These are phyloP conservation scores for Anhinga rufa DNA, from an alignment of 2,113 vertebrate species.

Conservation along the genomic window DNA sequence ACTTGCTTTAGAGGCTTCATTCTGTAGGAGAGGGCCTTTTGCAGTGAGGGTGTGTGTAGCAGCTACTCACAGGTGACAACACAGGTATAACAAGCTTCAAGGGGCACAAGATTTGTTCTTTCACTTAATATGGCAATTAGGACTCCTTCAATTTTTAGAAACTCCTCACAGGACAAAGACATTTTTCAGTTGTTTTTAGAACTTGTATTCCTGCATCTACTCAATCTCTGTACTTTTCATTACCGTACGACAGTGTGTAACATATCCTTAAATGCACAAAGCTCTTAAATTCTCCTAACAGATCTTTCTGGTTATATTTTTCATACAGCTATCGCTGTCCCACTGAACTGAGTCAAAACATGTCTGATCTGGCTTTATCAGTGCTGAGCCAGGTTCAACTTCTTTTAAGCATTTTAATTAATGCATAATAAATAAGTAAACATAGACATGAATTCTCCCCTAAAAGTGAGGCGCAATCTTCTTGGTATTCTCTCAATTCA, in stretches of 20 bases:
- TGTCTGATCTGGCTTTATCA: not conserved
- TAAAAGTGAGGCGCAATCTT: not conserved
- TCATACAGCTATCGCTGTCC: not conserved
- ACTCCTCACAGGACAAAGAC: not conserved
- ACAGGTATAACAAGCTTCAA: not conserved
- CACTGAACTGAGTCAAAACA: not conserved
- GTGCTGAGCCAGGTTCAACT: not conserved
- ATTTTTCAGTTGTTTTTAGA: not conserved
- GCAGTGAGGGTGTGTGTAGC: fast-evolving
- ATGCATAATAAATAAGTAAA: not conserved
- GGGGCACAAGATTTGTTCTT: not conserved
- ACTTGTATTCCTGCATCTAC: not conserved
- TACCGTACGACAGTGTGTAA: fast-evolving
- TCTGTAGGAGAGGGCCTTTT: not conserved
- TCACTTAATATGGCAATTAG: not conserved
- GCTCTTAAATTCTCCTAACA: not conserved
- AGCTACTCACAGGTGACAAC: not conserved
- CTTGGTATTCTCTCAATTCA: not conserved
- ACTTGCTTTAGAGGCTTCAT: not conserved
- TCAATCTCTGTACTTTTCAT: not conserved
- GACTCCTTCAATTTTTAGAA: not conserved
- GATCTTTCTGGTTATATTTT: not conserved
- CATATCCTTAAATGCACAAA: not conserved
- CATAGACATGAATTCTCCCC: not conserved
- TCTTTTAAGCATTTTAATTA: not conserved